Base-by-base conservation (phyloP, 2,113 vertebrate species). In the Chloebia gouldiae region DNA sequence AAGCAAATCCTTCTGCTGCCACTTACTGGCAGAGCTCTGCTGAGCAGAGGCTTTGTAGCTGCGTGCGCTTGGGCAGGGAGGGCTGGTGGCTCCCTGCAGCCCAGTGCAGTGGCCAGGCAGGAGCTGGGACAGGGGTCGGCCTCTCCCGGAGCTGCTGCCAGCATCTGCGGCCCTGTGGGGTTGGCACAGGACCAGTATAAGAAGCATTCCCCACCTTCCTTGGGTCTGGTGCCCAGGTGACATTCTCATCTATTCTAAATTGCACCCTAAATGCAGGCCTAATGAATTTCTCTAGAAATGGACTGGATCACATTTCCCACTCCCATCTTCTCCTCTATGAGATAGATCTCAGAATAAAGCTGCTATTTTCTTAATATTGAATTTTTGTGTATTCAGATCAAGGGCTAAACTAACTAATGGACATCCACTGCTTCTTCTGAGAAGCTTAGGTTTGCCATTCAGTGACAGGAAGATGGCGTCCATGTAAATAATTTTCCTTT, bases 101-200 rank as follows among this genome's bases (percentile, higher is more conserved):
- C 14, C 25, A 33, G 33, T 2, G 21, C 31, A 4, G 6, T 1
- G 6, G 47, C 37, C 47, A 31, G 69, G 9, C 40, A 45, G n/a
- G 47, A 64, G 8, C 53, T 77, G 50, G 35, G 27, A 24, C 4
- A 19, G 24, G 27, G 53, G 1, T 56, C 57, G 59, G 64, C 13
- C 6, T 1, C 22, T 24, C 65, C 0, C 0, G 14, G 53, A 87
- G 30, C 61, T 60, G 28, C 86, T 45, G 50, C 28, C n/a, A 82
- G 31, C 45, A 10, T 19, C 4, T 8, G 44, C 7, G 25, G 5
- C 0, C 30, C 47, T 11, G 6, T 2, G 15, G n/a, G 25, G 11
- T 37, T 1, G 1, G 24, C 60, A 49, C 22, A 2, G 17, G 14
- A 7, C 54, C 1, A 0, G 14, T 11, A 2, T 1, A 21, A 40